Conservation (phyloP, 30 jellyfish, hydroid and myxozoan genomes). For the Aurelia coerulea region DNA sequence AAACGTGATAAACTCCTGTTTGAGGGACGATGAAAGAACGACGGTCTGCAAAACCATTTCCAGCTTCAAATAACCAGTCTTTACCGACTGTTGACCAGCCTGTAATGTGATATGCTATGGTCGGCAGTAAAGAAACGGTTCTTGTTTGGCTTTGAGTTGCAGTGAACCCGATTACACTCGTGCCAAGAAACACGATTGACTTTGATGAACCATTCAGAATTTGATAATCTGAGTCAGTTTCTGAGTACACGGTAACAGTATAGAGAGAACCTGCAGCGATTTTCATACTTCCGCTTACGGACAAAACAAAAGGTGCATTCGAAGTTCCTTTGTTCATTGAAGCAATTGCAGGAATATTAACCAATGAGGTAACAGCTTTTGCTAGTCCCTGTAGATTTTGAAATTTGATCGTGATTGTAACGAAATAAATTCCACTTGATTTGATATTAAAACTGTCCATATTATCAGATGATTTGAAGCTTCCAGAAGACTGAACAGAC, state of each 20-base stretch:
- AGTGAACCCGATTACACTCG: slow-evolving; percentile 74
- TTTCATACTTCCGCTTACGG: slow-evolving; percentile 82
- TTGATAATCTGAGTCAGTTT: slow-evolving; percentile 58
- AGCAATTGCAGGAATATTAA: slow-evolving; percentile 70
- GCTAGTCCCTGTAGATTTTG: slow-evolving; percentile 63
- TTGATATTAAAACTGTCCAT: slow-evolving; percentile 46
- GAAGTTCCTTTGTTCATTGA: slow-evolving; percentile 26
- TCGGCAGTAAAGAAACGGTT: slow-evolving; percentile 6
- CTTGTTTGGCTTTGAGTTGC: slow-evolving; percentile 58
- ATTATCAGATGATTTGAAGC: slow-evolving; percentile 58
- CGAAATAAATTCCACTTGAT: slow-evolving; percentile 71
- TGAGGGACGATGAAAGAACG: slow-evolving; percentile 62
- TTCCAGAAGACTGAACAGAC: slow-evolving; percentile 53
- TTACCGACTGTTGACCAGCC: slow-evolving; percentile 89
- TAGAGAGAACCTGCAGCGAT: slow-evolving; percentile 56
- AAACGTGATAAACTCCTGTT: slow-evolving; percentile 76
- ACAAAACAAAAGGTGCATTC: slow-evolving; percentile 42
- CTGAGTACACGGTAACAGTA: slow-evolving; percentile 83
- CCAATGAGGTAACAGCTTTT: slow-evolving; percentile 58
- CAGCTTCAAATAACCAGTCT: slow-evolving; percentile 82
- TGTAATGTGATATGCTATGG: slow-evolving; percentile 21
- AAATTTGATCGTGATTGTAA: slow-evolving; percentile 68
- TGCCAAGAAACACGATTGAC: slow-evolving; percentile 73
- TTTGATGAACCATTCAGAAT: slow-evolving; percentile 67
- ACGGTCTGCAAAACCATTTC: slow-evolving; percentile 63